Percentiles rank a stretch among this genome's conserved stretches.
Conservation (phyloP, 2,888 invertebrate species). For the Agrochola lychnidis region DNA sequence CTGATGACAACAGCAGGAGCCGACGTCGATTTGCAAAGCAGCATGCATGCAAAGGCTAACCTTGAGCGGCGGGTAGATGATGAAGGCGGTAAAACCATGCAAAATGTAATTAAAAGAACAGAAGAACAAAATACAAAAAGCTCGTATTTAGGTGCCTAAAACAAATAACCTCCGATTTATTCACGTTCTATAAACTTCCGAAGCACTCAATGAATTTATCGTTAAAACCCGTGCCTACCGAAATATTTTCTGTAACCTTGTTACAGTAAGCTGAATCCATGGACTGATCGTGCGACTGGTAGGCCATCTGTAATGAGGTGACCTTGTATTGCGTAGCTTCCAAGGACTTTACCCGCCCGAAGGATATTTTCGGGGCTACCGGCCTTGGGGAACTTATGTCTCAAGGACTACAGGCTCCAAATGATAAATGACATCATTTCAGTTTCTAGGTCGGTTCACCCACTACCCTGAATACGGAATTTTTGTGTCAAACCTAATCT, state of each 20-base stretch:
- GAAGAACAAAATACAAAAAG: constrained; percentile 6
- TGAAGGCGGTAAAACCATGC: not conserved
- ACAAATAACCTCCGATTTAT: constrained; percentile 46
- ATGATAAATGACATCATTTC: constrained; percentile 85
- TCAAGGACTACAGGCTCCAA: constrained; percentile 80
- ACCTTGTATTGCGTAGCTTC: constrained; percentile 77
- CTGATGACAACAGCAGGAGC: not conserved
- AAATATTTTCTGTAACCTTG: constrained; percentile 76
- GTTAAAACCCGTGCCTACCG: constrained; percentile 63
- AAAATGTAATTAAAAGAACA: not conserved
- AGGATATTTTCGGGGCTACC: constrained; percentile 83
- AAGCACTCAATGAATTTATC: constrained; percentile 57
- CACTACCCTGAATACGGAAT: constrained; percentile 80
- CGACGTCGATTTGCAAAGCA: not conserved
- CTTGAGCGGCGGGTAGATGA: not conserved
- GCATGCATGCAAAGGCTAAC: not conserved
- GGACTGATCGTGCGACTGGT: constrained; percentile 76
- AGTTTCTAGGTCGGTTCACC: constrained; percentile 82
- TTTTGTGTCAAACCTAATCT: constrained; percentile 66
- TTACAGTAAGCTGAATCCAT: constrained; percentile 73
- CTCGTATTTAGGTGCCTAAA: not conserved
- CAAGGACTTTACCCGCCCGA: constrained; percentile 75
- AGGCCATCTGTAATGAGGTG: constrained; percentile 73
- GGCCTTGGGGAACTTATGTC: constrained; percentile 84
- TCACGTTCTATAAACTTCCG: constrained; percentile 46